Conservation (phyloP, 1,140 invertebrate genomes). For the Acyrthosiphon pisum region DNA sequence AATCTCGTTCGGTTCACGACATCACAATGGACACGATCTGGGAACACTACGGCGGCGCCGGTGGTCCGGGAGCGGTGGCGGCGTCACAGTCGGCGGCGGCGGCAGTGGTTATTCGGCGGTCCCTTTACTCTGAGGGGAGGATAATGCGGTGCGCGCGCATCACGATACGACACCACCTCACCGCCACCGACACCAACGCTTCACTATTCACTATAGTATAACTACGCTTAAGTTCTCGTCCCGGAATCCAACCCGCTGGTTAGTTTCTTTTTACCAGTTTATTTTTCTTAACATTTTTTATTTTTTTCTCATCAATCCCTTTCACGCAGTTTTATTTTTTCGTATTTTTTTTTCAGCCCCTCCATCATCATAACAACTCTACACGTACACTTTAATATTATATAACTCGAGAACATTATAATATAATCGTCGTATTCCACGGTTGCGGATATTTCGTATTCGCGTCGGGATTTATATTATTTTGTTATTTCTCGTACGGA, state of each 20-base stretch:
- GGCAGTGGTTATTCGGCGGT: neutral
- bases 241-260: constrained; percentile 11
- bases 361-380: neutral
- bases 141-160: constrained; percentile 37
- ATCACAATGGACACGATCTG: constrained; percentile 43
- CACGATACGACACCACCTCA: neutral
- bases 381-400: neutral
- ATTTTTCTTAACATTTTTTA: constrained; percentile 22
- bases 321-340: constrained; percentile 27
- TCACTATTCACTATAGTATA: neutral
- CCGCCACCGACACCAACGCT: neutral
- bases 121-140: constrained; percentile 43
- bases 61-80: constrained; percentile 4
- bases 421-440: neutral
- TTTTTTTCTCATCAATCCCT: neutral
- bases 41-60: constrained; percentile 43
- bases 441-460: neutral
- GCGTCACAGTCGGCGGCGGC: constrained; percentile 28
- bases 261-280: neutral
- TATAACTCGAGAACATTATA: neutral
- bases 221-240: constrained; percentile 17
- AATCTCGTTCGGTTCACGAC: neutral
- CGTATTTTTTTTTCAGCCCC: neutral
- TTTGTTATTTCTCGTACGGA: neutral
- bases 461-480: neutral